phyloP scores from a whole-genome alignment of 1,140 invertebrate species.

The Drosophila ironensis region DNA sequence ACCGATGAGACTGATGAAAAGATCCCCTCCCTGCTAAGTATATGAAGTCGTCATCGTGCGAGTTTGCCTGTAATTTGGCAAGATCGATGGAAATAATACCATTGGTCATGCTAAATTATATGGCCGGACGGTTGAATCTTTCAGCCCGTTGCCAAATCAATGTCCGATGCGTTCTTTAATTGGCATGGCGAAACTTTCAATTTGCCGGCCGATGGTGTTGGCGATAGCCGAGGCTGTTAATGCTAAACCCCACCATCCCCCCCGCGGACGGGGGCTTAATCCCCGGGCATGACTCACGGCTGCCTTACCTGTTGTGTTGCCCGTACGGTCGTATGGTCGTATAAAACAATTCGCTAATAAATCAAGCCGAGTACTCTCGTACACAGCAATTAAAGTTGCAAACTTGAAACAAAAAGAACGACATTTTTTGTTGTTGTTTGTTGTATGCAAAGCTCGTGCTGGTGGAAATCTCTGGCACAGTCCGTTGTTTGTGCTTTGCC shows the following conservation, averaged over 20 bases:
- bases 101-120: slow-evolving; percentile 75
- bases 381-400: slow-evolving; percentile 81
- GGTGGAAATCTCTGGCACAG: slow-evolving; percentile 34
- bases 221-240: slow-evolving; percentile 68
- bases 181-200: slow-evolving; percentile 63
- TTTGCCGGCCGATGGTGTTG: slow-evolving; percentile 67
- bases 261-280: slow-evolving; percentile 26
- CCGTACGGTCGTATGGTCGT: slow-evolving; percentile 9
- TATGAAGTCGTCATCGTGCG: slow-evolving; percentile 66
- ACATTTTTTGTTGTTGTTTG: slow-evolving; percentile 44
- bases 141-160: slow-evolving; percentile 52
- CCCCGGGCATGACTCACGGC: slow-evolving; percentile 53
- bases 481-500: slow-evolving; percentile 34
- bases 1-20: neutral
- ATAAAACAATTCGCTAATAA: slow-evolving; percentile 79
- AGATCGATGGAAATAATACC: slow-evolving; percentile 59
- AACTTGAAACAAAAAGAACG: slow-evolving; percentile 64
- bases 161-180: slow-evolving; percentile 56
- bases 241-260: neutral
- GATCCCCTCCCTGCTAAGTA: neutral
- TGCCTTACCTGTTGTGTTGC: slow-evolving; percentile 19
- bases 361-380: slow-evolving; percentile 71
- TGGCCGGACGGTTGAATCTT: slow-evolving; percentile 11
- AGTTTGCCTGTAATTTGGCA: slow-evolving; percentile 57
- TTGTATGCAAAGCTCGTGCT: slow-evolving; percentile 57